phyloP scores from a whole-genome alignment of 2,113 vertebrate genomes.

The Corapipo altera region DNA sequence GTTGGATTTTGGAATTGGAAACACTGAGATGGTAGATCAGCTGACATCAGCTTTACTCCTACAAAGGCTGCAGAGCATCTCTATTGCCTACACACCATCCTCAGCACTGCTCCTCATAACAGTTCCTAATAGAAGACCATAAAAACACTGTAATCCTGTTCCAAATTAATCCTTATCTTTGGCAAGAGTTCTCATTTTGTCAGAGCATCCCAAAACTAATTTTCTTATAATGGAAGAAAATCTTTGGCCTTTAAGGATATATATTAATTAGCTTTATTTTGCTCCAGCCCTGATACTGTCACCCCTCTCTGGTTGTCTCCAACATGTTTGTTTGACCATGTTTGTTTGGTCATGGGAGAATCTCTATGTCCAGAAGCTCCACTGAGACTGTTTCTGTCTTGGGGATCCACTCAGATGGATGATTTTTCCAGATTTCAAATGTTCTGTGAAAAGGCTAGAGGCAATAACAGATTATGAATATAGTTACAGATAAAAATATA shows the following conservation, averaged over 20 bases:
- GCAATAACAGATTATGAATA: background rate
- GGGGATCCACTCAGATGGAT: background rate
- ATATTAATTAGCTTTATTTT: background rate
- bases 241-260: background rate
- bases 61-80: background rate
- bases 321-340: background rate
- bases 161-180: background rate
- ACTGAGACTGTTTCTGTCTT: background rate
- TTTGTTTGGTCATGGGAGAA: background rate
- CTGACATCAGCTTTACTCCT: background rate
- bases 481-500: background rate
- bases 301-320: background rate
- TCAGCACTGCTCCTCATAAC: background rate
- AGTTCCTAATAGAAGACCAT: background rate
- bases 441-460: background rate
- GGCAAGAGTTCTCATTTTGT: background rate
- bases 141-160: background rate
- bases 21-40: background rate
- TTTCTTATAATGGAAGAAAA: background rate
- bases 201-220: background rate
- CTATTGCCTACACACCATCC: background rate
- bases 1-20: background rate
- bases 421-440: background rate
- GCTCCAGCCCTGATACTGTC: background rate
- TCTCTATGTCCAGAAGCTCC: background rate